A percentile compares a stretch with the other conserved stretches of the same genome.
Evolutionary conservation across 2,113 vertebrate species (phyloP).

Genomic region (Paramisgurnus dabryanus): DNA sequence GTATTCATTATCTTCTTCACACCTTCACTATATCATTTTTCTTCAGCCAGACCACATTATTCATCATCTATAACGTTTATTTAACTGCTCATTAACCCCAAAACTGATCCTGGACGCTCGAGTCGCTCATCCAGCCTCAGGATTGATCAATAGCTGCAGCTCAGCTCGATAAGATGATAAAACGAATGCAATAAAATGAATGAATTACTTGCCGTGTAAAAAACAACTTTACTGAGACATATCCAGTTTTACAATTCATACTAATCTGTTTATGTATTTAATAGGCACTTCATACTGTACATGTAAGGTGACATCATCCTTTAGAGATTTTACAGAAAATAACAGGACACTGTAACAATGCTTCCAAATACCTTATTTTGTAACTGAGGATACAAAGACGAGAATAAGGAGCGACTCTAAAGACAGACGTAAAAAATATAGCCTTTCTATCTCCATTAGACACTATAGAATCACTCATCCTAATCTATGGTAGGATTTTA

Average conservation of each 20-base stretch:
- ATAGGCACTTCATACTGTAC: background rate
- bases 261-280: background rate
- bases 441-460: background rate
- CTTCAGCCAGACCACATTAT: background rate
- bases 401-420: background rate
- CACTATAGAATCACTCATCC: background rate
- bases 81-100: background rate
- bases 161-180: background rate
- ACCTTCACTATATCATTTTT: background rate
- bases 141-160: slow-evolving; percentile 23
- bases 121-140: background rate
- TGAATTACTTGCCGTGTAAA: slow-evolving; percentile 14
- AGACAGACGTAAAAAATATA: slow-evolving; percentile 2
- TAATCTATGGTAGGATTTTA: background rate
- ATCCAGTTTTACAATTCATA: slow-evolving; percentile 5
- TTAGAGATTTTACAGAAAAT: slow-evolving; percentile 1
- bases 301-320: slow-evolving; percentile 11
- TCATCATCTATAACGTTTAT: slow-evolving; percentile 6
- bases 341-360: slow-evolving; percentile 13
- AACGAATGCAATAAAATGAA: slow-evolving; percentile 10
- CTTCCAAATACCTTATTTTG: slow-evolving; percentile 21
- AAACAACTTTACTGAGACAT: slow-evolving; percentile 2
- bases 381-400: background rate
- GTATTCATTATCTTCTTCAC: background rate
- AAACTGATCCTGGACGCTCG: slow-evolving; percentile 19